A percentile compares a stretch with the other conserved stretches of the same genome.
phyloP scores from a whole-genome alignment of 2,797 vertebrate species.

The Chiroxiphia lanceolata region DNA sequence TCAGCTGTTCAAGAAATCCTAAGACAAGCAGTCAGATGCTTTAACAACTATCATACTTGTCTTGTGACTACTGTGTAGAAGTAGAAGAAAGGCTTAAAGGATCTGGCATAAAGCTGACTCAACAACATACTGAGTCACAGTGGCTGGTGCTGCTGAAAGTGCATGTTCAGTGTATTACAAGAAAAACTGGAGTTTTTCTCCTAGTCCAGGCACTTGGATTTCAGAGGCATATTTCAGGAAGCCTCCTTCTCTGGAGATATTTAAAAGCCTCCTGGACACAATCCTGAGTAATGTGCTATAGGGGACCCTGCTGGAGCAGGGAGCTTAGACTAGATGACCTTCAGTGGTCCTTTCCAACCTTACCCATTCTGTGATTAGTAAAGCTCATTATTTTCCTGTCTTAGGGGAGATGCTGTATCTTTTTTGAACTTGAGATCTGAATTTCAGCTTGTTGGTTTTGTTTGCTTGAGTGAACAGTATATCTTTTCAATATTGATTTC shows the following conservation, averaged over 20 bases:
- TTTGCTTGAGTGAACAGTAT: background rate
- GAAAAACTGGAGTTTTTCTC: background rate
- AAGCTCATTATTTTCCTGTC: background rate
- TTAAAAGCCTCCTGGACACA: background rate
- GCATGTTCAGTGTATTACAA: background rate
- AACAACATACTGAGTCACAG: background rate
- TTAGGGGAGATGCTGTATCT: background rate
- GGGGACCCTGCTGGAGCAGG: no score
- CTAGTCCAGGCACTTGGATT: background rate
- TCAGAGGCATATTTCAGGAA: background rate
- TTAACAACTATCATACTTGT: background rate
- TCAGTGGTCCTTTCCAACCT: background rate
- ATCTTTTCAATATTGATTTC: background rate
- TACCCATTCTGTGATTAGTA: background rate
- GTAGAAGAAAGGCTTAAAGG: background rate
- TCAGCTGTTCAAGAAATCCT: background rate
- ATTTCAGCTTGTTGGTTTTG: background rate
- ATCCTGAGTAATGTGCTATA: background rate
- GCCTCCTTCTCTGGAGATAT: background rate
- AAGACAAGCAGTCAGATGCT: background rate
- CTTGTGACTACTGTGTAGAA: background rate
- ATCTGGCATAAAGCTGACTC: background rate
- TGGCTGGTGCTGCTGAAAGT: background rate
- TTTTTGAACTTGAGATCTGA: background rate
- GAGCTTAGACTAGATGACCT: background rate